Evolutionary conservation across 2,797 vertebrate genomes (phyloP).

Genomic region (Cryptoprocta ferox): DNA sequence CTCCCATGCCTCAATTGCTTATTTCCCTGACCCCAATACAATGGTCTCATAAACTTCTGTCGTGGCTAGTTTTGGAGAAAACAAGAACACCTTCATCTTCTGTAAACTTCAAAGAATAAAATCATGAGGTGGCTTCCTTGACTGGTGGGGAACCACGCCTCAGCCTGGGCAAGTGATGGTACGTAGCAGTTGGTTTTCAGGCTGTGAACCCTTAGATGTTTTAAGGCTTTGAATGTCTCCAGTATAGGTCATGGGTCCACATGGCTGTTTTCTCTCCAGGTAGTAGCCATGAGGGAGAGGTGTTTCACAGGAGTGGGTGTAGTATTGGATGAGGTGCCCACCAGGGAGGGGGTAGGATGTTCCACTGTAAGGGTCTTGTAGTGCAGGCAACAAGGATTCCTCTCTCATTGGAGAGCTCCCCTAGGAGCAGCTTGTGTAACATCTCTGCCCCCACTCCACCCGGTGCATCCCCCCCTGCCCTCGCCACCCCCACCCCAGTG

Average conservation of each 20-base stretch:
- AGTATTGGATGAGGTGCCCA: neutral
- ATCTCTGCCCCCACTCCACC: too few relatives aligned
- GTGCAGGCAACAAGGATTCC: neutral
- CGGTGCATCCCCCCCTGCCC: too few relatives aligned
- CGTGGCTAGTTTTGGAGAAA: neutral
- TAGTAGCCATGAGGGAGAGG: neutral
- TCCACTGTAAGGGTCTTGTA: neutral
- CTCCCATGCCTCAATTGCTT: neutral
- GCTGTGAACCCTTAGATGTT: neutral
- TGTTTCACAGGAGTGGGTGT: neutral
- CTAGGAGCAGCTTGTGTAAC: neutral
- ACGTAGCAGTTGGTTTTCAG: neutral
- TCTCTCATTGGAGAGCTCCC: rapidly evolving
- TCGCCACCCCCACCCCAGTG: too few relatives aligned
- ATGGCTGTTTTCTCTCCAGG: neutral
- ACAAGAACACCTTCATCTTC: neutral
- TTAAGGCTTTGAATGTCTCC: neutral
- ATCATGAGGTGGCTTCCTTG: neutral
- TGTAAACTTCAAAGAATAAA: neutral
- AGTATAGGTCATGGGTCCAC: neutral
- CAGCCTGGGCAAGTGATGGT: neutral
- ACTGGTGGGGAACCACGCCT: neutral
- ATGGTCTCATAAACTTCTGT: neutral
- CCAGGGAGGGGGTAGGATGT: neutral
- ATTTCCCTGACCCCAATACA: neutral